phyloP scores from a whole-genome alignment of 2,888 invertebrate species.

The Zaprionus lineosus region DNA sequence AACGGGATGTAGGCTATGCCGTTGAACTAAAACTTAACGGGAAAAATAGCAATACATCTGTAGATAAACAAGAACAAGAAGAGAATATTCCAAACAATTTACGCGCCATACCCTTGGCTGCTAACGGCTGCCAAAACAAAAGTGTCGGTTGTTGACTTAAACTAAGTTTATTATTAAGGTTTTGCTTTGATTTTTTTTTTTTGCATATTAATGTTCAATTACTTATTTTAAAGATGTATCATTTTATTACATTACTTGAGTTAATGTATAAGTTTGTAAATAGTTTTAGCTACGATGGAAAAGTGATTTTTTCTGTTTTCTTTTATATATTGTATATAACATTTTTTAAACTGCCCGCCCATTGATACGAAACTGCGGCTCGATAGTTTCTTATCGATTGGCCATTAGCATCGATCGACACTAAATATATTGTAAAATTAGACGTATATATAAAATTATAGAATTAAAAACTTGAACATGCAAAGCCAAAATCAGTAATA shows the following conservation, averaged over 20 bases:
- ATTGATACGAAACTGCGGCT: too few relatives aligned
- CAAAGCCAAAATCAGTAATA: too few relatives aligned
- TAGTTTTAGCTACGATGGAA: too few relatives aligned
- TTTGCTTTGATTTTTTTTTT: constrained; percentile 2
- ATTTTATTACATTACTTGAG: constrained; percentile 2
- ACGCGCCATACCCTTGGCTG: constrained; percentile 1
- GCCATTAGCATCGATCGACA: too few relatives aligned
- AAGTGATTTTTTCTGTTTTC: too few relatives aligned
- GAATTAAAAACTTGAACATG: too few relatives aligned
- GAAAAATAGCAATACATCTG: neutral
- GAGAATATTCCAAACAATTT: neutral
- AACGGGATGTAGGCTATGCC: constrained; percentile 2
- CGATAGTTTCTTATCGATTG: too few relatives aligned
- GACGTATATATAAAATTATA: too few relatives aligned
- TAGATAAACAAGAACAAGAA: constrained; percentile 2
- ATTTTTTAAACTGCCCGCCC: too few relatives aligned
- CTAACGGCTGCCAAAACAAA: constrained; percentile 5
- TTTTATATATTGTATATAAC: too few relatives aligned
- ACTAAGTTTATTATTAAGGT: neutral
- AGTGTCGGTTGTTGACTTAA: constrained; percentile 7
- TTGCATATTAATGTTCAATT: neutral
- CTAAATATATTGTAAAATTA: too few relatives aligned
- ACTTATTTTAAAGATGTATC: constrained; percentile 1
- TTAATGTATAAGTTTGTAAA: too few relatives aligned
- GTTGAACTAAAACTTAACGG: neutral